Percentiles rank a stretch among this genome's conserved stretches.
phyloP scores from a whole-genome alignment of 2,797 vertebrate genomes.

The Smutsia temminckii region DNA sequence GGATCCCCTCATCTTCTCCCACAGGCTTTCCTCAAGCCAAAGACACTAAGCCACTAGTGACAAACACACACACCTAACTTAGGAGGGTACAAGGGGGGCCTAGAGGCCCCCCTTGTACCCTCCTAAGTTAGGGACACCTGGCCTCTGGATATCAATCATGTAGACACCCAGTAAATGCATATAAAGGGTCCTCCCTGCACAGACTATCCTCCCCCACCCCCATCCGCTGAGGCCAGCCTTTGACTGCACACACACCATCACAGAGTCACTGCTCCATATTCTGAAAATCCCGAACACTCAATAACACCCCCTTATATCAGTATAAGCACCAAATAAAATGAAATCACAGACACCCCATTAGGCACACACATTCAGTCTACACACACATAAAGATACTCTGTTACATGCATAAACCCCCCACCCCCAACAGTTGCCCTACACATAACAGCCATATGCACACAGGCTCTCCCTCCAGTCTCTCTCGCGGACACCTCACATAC shows the following conservation, averaged over 20 bases:
- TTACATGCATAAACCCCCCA: background rate
- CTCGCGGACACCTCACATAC: background rate
- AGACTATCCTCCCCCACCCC: background rate
- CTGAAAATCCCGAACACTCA: background rate
- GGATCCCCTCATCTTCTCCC: background rate
- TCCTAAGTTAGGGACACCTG: background rate
- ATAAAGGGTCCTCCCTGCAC: background rate
- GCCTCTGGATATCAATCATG: background rate
- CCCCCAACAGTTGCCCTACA: background rate
- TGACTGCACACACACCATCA: background rate
- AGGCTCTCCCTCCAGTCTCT: background rate
- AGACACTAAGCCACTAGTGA: background rate
- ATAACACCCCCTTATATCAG: too few relatives aligned
- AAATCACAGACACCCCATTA: background rate
- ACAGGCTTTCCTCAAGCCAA: background rate
- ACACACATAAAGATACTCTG: background rate
- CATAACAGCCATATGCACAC: rapidly evolving
- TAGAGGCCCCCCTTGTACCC: background rate
- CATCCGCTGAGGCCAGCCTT: background rate
- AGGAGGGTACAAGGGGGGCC: too few relatives aligned
- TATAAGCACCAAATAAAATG: background rate
- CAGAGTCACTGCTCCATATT: background rate
- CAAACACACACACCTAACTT: too few relatives aligned
- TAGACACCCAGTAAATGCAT: background rate
- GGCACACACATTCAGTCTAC: background rate